These are phyloP conservation scores for Schizothorax lantsangensis DNA, from an alignment of 2,797 vertebrate genomes.

Conservation along the genomic window DNA sequence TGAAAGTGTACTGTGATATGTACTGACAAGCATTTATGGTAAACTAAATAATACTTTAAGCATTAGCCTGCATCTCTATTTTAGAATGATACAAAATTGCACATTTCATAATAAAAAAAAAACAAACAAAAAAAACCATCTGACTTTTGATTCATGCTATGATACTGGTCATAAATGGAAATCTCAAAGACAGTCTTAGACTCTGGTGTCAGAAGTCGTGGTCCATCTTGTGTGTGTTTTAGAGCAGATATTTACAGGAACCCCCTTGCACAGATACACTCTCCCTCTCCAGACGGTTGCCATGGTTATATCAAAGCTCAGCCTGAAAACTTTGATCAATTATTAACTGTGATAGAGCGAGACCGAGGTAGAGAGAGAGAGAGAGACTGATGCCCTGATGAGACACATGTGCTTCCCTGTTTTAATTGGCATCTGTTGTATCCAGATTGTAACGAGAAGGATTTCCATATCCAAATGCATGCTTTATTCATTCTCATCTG, in stretches of 20 bases:
- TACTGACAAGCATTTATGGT: neutral
- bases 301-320: constrained; percentile 79
- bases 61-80: neutral
- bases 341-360: constrained; percentile 76
- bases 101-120: neutral
- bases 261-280: constrained; percentile 53
- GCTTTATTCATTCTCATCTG: constrained; percentile 54
- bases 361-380: constrained; percentile 68
- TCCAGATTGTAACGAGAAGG: constrained; percentile 57
- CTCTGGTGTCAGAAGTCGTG: neutral
- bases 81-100: neutral
- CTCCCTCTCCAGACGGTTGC: constrained; percentile 65
- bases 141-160: neutral
- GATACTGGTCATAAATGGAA: neutral
- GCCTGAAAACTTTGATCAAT: constrained; percentile 83
- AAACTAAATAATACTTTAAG: neutral
- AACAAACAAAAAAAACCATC: neutral
- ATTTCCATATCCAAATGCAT: constrained; percentile 57
- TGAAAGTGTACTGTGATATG: neutral
- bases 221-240: constrained; percentile 1
- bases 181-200: neutral
- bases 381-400: constrained; percentile 62
- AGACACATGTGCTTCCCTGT: constrained; percentile 67
- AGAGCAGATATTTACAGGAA: constrained; percentile 35
- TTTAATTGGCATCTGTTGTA: constrained; percentile 73